Percentiles rank a stretch among this genome's conserved stretches.
Evolutionary conservation across 2,888 invertebrate species (phyloP).

Genomic region (Bombylius discolor): DNA sequence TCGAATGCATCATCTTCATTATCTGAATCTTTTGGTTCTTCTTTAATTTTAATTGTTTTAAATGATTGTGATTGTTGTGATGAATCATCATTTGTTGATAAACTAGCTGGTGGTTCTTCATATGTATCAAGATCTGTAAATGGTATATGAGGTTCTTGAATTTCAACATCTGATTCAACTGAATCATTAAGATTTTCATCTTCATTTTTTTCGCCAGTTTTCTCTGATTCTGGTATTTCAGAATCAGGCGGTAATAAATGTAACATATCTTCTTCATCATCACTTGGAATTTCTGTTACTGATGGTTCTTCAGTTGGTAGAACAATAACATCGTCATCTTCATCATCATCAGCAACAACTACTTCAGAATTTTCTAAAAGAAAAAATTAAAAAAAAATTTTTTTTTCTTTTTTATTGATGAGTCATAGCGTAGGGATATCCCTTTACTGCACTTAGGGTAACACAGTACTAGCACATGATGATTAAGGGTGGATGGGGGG

Average conservation of each 20-base stretch:
- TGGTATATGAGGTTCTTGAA: slow-evolving; percentile 37
- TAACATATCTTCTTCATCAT: slow-evolving; percentile 43
- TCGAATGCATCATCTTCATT: slow-evolving; percentile 36
- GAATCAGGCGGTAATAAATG: not conserved
- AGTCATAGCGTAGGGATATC: too few relatives aligned
- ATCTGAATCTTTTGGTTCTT: slow-evolving; percentile 57
- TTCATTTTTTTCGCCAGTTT: slow-evolving; percentile 18
- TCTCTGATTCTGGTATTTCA: slow-evolving; percentile 8
- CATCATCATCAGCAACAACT: slow-evolving; percentile 36
- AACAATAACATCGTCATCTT: slow-evolving; percentile 56
- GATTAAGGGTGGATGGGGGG: too few relatives aligned
- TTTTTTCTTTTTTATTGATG: too few relatives aligned
- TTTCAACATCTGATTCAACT: slow-evolving; percentile 34
- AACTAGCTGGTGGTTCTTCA: slow-evolving; percentile 22
- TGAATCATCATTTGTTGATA: slow-evolving; percentile 17
- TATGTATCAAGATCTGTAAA: slow-evolving; percentile 35
- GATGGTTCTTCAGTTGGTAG: slow-evolving; percentile 53
- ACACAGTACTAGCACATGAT: too few relatives aligned
- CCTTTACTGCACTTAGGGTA: too few relatives aligned
- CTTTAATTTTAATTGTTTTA: slow-evolving; percentile 48
- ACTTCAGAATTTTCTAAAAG: not conserved
- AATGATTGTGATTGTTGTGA: slow-evolving; percentile 24
- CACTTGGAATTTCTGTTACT: slow-evolving; percentile 46
- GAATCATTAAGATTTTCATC: slow-evolving; percentile 10
- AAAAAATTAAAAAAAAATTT: not conserved